Conservation (phyloP, 2,888 invertebrate species). For the Calameuta filiformis region DNA sequence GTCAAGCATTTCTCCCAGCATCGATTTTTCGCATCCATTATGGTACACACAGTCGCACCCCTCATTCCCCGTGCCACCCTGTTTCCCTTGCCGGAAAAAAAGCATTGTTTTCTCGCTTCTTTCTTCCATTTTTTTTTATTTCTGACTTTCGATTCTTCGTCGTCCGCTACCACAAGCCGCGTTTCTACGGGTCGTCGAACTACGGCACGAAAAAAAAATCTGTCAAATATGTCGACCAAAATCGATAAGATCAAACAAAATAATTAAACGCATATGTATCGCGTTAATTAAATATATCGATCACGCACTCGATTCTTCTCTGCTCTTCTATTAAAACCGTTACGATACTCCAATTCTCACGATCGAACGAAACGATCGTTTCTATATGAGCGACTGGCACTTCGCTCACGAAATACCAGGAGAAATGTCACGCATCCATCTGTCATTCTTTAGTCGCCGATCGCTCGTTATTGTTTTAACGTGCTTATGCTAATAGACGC, state of each 20-base stretch:
- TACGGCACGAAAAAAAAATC: not conserved
- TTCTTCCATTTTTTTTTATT: conserved; percentile 17
- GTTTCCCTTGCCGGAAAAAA: conserved; percentile 47
- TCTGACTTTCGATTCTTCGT: conserved; percentile 1
- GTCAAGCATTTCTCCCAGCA: not conserved
- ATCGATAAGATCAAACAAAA: not conserved
- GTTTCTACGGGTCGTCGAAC: not conserved
- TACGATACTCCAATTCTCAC: conserved; percentile 15
- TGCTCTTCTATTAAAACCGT: conserved; percentile 6
- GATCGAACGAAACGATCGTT: conserved; percentile 7
- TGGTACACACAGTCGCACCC: not conserved
- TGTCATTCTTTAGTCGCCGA: conserved; percentile 1
- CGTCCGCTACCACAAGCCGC: not conserved
- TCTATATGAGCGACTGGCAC: conserved; percentile 6
- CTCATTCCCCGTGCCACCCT: conserved; percentile 23
- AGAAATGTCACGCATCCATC: not conserved
- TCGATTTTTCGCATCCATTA: not conserved
- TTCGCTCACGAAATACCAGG: not conserved
- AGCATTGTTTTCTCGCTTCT: conserved; percentile 38
- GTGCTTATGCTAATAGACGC: conserved; percentile 12
- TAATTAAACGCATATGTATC: not conserved
- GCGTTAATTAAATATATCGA: not conserved
- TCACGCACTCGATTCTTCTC: not conserved
- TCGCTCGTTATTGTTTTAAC: conserved; percentile 17
- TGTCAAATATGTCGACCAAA: not conserved